Conservation (phyloP, 1,140 invertebrate genomes). For the Scaptodrosophila lebanonensis region DNA sequence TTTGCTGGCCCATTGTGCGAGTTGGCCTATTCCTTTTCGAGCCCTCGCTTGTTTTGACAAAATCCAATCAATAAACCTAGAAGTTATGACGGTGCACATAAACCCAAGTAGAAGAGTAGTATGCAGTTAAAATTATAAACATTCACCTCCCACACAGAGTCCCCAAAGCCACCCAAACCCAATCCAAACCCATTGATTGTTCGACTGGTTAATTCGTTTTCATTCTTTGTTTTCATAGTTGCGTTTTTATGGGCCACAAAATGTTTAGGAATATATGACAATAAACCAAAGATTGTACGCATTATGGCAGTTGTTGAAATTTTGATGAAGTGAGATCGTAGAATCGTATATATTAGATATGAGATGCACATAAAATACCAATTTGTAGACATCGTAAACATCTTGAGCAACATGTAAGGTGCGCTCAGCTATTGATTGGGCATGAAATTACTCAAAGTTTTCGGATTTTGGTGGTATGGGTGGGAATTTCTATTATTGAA, state of each 20-base stretch:
- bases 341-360: conserved; percentile 25
- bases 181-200: no score
- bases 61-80: conserved; percentile 28
- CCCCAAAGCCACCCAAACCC: no score
- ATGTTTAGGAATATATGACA: no score
- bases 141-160: not conserved
- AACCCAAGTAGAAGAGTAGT: conserved; percentile 20
- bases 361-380: conserved; percentile 46
- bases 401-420: conserved; percentile 4
- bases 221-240: no score
- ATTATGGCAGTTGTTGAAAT: conserved; percentile 57
- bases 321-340: conserved; percentile 66
- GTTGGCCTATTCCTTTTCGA: conserved; percentile 14
- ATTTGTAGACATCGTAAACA: conserved; percentile 58
- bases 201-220: no score
- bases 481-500: no score
- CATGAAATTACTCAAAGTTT: conserved; percentile 33
- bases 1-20: conserved; percentile 18
- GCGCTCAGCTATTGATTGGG: conserved; percentile 4
- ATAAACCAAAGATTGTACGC: conserved; percentile 45
- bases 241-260: no score
- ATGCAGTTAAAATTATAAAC: conserved; percentile 17
- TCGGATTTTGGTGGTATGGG: conserved; percentile 16
- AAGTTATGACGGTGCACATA: conserved; percentile 22
- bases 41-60: no score